Conservation (phyloP, 1,140 invertebrate genomes). For the Forficula auricularia region DNA sequence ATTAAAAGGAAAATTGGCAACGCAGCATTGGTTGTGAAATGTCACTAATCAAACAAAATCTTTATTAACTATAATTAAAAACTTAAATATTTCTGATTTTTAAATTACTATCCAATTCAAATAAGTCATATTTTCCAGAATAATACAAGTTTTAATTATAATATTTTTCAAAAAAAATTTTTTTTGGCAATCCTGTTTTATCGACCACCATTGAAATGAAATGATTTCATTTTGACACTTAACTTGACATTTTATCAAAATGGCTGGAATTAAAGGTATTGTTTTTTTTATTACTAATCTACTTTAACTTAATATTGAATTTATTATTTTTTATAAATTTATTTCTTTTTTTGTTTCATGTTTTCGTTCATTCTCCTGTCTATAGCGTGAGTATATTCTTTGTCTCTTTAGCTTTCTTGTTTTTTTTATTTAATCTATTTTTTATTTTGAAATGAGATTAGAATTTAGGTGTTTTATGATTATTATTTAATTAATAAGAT, state of each 20-base stretch:
- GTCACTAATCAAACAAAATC: too few species aligned
- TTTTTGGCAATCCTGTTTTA: not conserved
- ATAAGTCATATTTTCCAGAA: too few species aligned
- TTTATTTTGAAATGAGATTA: not conserved
- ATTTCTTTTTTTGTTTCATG: too few species aligned
- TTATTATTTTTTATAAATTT: too few species aligned
- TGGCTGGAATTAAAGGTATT: constrained; percentile 18
- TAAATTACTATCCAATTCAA: too few species aligned
- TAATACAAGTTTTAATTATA: too few species aligned
- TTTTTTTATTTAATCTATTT: not conserved
- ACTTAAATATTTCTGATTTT: too few species aligned
- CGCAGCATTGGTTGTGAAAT: too few species aligned
- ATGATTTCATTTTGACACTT: constrained; percentile 5
- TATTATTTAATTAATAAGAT: not conserved
- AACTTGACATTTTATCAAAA: constrained; percentile 5
- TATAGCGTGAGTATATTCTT: constrained; percentile 1
- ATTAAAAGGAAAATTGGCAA: too few species aligned
- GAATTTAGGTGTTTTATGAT: not conserved
- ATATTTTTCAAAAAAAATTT: too few species aligned
- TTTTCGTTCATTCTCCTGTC: not conserved
- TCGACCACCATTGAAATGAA: constrained; percentile 1
- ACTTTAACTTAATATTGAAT: not conserved
- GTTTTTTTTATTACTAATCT: too few species aligned
- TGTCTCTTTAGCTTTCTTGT: not conserved
- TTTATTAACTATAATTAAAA: too few species aligned